Percentiles rank a stretch among this genome's conserved stretches.
phyloP scores from a whole-genome alignment of 2,888 invertebrate species.

The Mythimna vitellina region DNA sequence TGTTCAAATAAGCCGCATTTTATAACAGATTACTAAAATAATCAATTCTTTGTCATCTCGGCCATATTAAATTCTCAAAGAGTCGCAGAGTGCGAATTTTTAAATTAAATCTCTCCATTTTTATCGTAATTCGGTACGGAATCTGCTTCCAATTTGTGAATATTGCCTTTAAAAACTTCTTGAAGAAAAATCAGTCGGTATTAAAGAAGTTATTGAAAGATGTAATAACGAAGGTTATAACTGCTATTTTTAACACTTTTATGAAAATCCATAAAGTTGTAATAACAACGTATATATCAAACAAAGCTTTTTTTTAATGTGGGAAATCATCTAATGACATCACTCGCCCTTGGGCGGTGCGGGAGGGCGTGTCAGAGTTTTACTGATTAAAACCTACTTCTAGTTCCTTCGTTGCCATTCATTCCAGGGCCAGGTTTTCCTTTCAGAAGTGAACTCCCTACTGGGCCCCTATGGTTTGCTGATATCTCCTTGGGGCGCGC shows the following conservation, averaged over 20 bases:
- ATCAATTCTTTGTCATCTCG: conserved; percentile 51
- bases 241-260: conserved; percentile 10
- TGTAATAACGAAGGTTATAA: conserved; percentile 36
- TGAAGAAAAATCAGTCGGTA: conserved; percentile 36
- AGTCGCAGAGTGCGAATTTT: conserved; percentile 48
- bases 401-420: no score
- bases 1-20: conserved; percentile 38
- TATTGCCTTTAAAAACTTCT: conserved; percentile 49
- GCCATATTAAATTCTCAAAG: conserved; percentile 65
- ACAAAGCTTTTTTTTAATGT: no score
- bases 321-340: no score
- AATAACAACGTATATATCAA: conserved; percentile 8
- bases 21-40: conserved; percentile 49
- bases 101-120: conserved; percentile 66
- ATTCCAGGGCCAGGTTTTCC: no score
- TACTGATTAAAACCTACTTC: no score
- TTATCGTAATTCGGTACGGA: conserved; percentile 43
- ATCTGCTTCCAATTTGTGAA: conserved; percentile 58
- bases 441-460: no score
- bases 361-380: no score
- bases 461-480: no score
- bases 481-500: no score
- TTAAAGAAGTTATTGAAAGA: conserved; percentile 55
- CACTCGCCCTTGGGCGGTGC: no score
- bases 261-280: neutral